These are phyloP conservation scores for Centruroides sculpturatus DNA, from an alignment of 1,140 invertebrate species.

Conservation along the genomic window DNA sequence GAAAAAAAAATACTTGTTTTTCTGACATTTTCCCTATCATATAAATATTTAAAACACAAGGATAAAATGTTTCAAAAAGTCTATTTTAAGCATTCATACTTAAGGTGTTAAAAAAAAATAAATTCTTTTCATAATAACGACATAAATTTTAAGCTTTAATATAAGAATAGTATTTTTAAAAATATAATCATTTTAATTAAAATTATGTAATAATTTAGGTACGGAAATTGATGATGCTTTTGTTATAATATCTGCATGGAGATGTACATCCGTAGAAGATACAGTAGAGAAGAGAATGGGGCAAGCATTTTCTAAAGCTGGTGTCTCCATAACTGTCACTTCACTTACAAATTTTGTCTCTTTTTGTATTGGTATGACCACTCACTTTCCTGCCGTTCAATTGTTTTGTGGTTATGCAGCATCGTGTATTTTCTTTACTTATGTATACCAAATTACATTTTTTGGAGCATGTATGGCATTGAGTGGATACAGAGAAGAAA, in stretches of 20 bases:
- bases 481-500: too few species aligned
- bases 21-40: too few species aligned
- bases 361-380: not conserved
- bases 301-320: not conserved
- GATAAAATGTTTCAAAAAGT: too few species aligned
- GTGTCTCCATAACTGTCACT: not conserved
- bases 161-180: too few species aligned
- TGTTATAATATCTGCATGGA: not conserved
- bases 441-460: not conserved
- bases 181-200: too few species aligned
- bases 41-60: too few species aligned
- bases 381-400: not conserved
- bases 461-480: not conserved
- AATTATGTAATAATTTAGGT: not conserved
- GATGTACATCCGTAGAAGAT: not conserved
- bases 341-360: not conserved
- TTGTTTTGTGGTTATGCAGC: not conserved
- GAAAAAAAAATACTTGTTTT: too few species aligned
- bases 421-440: not conserved
- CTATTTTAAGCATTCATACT: too few species aligned
- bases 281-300: not conserved
- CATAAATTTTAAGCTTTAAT: too few species aligned
- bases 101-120: too few species aligned
- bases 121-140: too few species aligned
- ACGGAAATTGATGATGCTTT: not conserved